These are phyloP conservation scores for Onychomys torridus DNA, from an alignment of 2,797 vertebrate genomes.

Conservation along the genomic window DNA sequence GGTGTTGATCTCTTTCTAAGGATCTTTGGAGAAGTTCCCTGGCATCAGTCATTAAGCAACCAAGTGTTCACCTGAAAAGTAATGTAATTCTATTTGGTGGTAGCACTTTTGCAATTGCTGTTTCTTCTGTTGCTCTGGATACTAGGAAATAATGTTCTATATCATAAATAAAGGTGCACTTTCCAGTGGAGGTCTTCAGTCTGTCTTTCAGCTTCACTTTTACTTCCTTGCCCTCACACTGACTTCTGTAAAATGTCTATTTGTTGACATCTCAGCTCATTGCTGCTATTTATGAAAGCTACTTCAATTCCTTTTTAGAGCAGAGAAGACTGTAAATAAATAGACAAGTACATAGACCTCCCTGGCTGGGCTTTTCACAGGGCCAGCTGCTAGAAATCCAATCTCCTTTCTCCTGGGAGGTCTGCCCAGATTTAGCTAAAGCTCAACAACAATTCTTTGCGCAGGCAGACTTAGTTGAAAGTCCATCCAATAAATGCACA, in stretches of 20 bases:
- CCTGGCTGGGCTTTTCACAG: background rate
- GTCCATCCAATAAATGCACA: background rate
- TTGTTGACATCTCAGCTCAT: background rate
- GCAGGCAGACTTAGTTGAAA: background rate
- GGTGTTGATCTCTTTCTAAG: background rate
- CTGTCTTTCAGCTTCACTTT: background rate
- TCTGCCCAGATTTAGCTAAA: slow-evolving; percentile 18
- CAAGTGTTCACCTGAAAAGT: background rate
- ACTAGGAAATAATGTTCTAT: background rate
- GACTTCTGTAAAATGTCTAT: slow-evolving; percentile 27
- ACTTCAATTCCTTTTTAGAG: slow-evolving; percentile 37
- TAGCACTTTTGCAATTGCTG: background rate
- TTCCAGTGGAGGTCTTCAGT: background rate
- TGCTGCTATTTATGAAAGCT: slow-evolving; percentile 32
- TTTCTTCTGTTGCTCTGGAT: background rate
- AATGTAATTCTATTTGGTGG: background rate
- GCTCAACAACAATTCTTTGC: background rate
- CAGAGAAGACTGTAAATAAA: slow-evolving; percentile 12
- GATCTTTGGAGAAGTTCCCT: background rate
- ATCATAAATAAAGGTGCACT: background rate
- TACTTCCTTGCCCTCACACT: background rate
- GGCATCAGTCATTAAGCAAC: background rate
- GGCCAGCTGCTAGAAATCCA: background rate
- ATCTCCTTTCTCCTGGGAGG: slow-evolving; percentile 36
- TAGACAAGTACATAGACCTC: background rate